Percentiles rank a stretch among this genome's conserved stretches.
phyloP scores from a whole-genome alignment of 2,797 vertebrate genomes.

The Eulemur rubriventer region DNA sequence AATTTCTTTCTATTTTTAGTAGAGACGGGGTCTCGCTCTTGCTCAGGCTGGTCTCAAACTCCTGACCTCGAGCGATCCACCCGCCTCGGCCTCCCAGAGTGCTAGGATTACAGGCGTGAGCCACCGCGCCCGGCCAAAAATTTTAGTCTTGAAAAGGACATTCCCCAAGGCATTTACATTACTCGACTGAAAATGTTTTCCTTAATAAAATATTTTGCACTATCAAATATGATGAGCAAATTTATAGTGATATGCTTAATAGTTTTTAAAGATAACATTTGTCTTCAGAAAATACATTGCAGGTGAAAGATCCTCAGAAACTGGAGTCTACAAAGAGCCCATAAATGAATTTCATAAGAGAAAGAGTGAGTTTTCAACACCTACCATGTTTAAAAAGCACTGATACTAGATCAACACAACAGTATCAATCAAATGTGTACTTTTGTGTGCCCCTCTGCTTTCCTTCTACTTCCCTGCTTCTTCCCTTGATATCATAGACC shows the following conservation, averaged over 20 bases:
- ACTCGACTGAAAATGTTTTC: constrained; percentile 10
- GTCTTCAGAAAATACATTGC: not conserved
- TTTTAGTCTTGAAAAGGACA: not conserved
- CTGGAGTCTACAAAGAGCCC: not conserved
- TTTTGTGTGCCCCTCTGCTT: not conserved
- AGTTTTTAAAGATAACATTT: constrained; percentile 41
- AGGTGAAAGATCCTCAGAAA: not conserved
- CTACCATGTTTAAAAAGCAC: not conserved
- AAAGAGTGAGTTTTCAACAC: not conserved
- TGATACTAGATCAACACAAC: not conserved
- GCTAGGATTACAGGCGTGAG: too few relatives aligned
- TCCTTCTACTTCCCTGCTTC: not conserved
- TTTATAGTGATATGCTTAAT: not conserved
- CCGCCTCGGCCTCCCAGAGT: too few relatives aligned
- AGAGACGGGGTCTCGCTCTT: too few relatives aligned
- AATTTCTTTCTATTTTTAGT: too few relatives aligned
- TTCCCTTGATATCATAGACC: not conserved
- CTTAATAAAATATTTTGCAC: not conserved
- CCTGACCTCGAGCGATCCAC: too few relatives aligned
- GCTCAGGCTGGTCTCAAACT: too few relatives aligned
- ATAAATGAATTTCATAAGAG: not conserved
- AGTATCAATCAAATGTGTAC: not conserved
- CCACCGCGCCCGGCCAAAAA: too few relatives aligned
- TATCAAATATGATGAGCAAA: not conserved
- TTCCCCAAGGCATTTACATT: not conserved